Base-by-base conservation (phyloP, 2,797 vertebrate genomes). In the Alosa sapidissima region DNA sequence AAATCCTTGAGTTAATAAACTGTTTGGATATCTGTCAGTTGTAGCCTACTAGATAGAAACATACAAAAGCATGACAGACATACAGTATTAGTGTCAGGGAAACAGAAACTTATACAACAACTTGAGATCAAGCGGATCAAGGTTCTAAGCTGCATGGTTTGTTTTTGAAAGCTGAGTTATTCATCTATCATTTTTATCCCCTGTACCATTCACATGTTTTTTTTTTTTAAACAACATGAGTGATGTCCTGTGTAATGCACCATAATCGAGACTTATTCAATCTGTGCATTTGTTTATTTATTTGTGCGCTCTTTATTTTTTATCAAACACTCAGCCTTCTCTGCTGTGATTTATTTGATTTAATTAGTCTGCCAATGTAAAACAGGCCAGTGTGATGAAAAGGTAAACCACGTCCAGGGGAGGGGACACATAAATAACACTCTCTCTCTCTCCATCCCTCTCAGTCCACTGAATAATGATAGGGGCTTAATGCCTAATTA, bases 361-460 rank as follows among this genome's bases (percentile, higher is more conserved):
- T 97, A 97, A 97, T 98, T 98, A 98, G 96, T 96, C 93, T 94
- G 94, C 95, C 94, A 95, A 97, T 96, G 96, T 97, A 97, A 97
- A 97, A 96, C 93, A 94, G 93, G 96, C 95, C 93, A 92, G 93
- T 91, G 95, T 96, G 95, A 94, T 94, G 94, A 96, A 93, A 96
- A 96, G 95, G 92, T 95, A 93, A 95, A 94, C 81, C 41, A 81
- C 81, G 95, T 96, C 93, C 93, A 91, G 93, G 92, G 94, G 94
- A 87, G 94, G 91, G 89, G 92, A 93, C 90, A 91, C 93, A 97
- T 98, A 97, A 98, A 98, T 98, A 97, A 97, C 94, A 88, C 65
- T 54, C 87, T 89, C 87, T 87, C 72, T 54, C 88, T 89, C 87
- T 87, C 88, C 85, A 84, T 78, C 88, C 65, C 87, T 84, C 95